Evolutionary conservation across 2,113 vertebrate species (phyloP).

Genomic region (Narcine bancroftii): DNA sequence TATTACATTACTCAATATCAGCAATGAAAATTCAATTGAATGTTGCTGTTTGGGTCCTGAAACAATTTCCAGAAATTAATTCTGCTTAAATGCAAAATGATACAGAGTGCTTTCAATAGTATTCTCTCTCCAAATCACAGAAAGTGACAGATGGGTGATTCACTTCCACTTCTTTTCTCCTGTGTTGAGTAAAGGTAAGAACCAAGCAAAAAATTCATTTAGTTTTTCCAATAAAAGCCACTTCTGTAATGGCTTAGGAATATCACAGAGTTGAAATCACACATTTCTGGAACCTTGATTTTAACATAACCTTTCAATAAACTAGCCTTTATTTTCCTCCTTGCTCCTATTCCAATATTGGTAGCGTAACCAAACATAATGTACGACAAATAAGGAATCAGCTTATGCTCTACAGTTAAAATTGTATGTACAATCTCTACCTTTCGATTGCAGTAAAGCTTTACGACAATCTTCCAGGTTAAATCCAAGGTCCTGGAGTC

Average conservation of each 20-base stretch:
- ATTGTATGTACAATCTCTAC: slow-evolving; percentile 47
- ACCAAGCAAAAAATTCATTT: not conserved
- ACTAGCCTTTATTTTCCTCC: not conserved
- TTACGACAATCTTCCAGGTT: slow-evolving; percentile 74
- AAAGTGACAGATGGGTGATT: too few relatives aligned
- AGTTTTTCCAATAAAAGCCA: not conserved
- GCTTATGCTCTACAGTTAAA: not conserved
- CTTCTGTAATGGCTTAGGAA: not conserved
- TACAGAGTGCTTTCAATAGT: too few relatives aligned
- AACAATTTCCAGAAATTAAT: too few relatives aligned
- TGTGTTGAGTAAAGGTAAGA: not conserved
- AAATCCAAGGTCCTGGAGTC: slow-evolving; percentile 84
- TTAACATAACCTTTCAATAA: not conserved
- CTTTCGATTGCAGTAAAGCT: slow-evolving; percentile 75
- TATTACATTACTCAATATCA: not conserved
- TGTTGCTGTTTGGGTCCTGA: too few relatives aligned
- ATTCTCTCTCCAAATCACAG: too few relatives aligned
- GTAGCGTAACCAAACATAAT: not conserved
- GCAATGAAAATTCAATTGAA: too few relatives aligned
- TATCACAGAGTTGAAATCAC: not conserved
- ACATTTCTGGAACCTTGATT: not conserved
- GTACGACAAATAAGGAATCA: not conserved
- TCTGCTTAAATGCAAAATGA: too few relatives aligned
- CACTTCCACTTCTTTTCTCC: too few relatives aligned
- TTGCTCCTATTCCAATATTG: not conserved